These are phyloP conservation scores for Drosophila tropicalis DNA, from an alignment of 1,140 invertebrate species.

Conservation along the genomic window DNA sequence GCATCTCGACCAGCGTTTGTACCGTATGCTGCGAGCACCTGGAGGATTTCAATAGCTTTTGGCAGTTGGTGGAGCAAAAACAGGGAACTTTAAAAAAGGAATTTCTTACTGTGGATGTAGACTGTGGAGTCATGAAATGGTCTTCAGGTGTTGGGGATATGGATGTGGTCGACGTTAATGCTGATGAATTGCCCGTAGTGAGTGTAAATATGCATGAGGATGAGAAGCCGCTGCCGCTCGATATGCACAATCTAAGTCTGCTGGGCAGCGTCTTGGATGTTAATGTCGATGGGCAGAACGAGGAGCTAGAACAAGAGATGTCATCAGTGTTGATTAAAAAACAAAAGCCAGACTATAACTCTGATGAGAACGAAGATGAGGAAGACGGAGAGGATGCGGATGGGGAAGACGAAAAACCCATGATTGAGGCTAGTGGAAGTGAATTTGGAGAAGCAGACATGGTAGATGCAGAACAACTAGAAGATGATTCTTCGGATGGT, in stretches of 20 bases:
- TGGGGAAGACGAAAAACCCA: slow-evolving; percentile 19
- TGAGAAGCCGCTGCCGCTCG: slow-evolving; percentile 37
- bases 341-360: slow-evolving; percentile 12
- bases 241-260: slow-evolving; percentile 68
- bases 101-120: slow-evolving; percentile 70
- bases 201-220: slow-evolving; percentile 64
- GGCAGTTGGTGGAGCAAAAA: slow-evolving; percentile 72
- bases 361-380: slow-evolving; percentile 12
- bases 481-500: slow-evolving; percentile 42
- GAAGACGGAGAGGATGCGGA: background rate
- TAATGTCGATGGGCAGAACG: slow-evolving; percentile 66
- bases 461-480: slow-evolving; percentile 8
- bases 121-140: slow-evolving; percentile 63
- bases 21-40: slow-evolving; percentile 71
- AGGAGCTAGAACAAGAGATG: slow-evolving; percentile 22
- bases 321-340: slow-evolving; percentile 18
- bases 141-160: slow-evolving; percentile 36
- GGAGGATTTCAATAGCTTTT: slow-evolving; percentile 73
- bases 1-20: slow-evolving; percentile 69
- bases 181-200: slow-evolving; percentile 60
- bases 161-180: slow-evolving; percentile 60
- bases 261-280: slow-evolving; percentile 66
- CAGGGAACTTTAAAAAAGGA: slow-evolving; percentile 70
- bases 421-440: slow-evolving; percentile 23
- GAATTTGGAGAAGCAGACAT: slow-evolving; percentile 10